phyloP scores from a whole-genome alignment of 2,797 vertebrate species.

The Paguma larvata region DNA sequence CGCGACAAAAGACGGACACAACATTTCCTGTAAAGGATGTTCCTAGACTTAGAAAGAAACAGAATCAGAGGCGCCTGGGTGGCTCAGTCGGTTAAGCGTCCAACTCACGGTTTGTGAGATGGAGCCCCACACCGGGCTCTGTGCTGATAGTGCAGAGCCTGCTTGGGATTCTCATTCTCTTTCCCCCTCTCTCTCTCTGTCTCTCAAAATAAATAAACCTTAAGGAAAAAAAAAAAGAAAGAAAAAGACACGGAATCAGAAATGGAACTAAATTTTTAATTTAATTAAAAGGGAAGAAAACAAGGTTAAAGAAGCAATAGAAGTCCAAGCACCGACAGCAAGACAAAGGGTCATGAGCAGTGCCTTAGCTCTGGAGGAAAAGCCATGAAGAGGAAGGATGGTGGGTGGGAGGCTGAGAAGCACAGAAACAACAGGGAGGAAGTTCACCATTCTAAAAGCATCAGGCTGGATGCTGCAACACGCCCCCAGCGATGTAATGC shows the following conservation, averaged over 20 bases:
- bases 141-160: too few relatives aligned
- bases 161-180: too few relatives aligned
- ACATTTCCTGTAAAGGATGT: background rate
- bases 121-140: too few relatives aligned
- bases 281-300: too few relatives aligned
- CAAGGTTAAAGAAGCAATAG: background rate
- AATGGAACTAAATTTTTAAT: too few relatives aligned
- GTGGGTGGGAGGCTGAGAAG: background rate
- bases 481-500: fast-evolving
- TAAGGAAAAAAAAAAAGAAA: too few relatives aligned
- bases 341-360: background rate
- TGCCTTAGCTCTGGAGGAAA: background rate
- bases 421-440: background rate
- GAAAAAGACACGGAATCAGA: background rate
- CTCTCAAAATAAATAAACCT: too few relatives aligned
- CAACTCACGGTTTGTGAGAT: too few relatives aligned
- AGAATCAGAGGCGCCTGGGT: too few relatives aligned
- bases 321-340: background rate
- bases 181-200: too few relatives aligned
- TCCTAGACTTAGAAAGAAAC: background rate
- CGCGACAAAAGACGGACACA: background rate
- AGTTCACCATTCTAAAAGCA: background rate
- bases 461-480: background rate
- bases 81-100: too few relatives aligned
- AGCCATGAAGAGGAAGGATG: fast-evolving